phyloP scores from a whole-genome alignment of 2,797 vertebrate species.

The Chromobotia macracanthus region DNA sequence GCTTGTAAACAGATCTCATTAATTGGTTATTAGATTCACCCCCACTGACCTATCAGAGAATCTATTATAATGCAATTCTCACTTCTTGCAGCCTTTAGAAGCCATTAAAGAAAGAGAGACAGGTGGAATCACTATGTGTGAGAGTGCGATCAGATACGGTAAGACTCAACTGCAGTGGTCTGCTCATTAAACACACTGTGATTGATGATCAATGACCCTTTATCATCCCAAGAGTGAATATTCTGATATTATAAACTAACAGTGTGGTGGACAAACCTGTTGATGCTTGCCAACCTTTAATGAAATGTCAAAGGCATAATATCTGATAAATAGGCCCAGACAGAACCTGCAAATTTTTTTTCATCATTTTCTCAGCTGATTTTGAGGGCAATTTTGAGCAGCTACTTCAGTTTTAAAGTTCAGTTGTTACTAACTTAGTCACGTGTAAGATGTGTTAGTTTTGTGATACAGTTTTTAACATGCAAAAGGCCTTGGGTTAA shows the following conservation, averaged over 20 bases:
- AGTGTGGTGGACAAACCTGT: neutral
- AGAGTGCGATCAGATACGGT: neutral
- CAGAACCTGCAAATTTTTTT: neutral
- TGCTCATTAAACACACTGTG: conserved; percentile 20
- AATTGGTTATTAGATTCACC: conserved; percentile 74
- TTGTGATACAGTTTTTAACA: neutral
- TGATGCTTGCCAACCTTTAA: conserved; percentile 8
- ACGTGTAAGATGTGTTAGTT: neutral
- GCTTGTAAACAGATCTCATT: conserved; percentile 71
- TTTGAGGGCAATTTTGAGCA: neutral
- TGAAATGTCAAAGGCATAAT: conserved; percentile 23
- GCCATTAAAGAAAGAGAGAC: conserved; percentile 33
- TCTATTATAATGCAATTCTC: conserved; percentile 74
- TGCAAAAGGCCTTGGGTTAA: neutral
- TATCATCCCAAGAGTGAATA: conserved; percentile 58
- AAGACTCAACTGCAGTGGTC: neutral
- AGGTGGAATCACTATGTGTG: neutral
- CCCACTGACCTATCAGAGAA: conserved; percentile 72
- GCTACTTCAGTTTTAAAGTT: too few species aligned
- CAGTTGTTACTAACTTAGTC: neutral
- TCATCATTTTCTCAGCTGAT: neutral
- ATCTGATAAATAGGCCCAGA: conserved; percentile 1
- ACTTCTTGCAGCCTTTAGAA: conserved; percentile 62
- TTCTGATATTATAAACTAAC: neutral
- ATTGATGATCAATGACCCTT: conserved; percentile 44